These are phyloP conservation scores for Cinclus mexicanus DNA, from an alignment of 2,113 vertebrate species.

Conservation along the genomic window DNA sequence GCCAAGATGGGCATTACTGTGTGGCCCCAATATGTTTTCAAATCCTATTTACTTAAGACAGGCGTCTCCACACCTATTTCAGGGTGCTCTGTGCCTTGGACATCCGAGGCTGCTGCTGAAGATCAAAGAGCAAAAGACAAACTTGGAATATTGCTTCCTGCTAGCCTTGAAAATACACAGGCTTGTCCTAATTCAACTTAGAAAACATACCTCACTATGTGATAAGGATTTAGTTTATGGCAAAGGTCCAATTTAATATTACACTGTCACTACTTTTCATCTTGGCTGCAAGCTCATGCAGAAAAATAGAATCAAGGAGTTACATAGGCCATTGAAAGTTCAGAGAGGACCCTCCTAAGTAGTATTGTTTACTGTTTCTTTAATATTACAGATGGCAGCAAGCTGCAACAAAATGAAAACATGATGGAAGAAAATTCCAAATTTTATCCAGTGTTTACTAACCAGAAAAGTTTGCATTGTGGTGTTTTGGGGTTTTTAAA, in stretches of 20 bases:
- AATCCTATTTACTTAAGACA: constrained; percentile 35
- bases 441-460: not conserved
- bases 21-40: constrained; percentile 24
- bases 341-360: not conserved
- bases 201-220: not conserved
- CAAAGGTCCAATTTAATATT: not conserved
- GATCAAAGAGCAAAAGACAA: not conserved
- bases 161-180: not conserved
- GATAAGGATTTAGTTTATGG: not conserved
- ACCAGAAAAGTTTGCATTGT: not conserved
- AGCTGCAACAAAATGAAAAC: not conserved
- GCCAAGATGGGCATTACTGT: not conserved
- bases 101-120: not conserved
- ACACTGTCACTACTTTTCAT: not conserved
- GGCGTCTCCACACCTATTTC: constrained; percentile 8
- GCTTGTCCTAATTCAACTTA: not conserved
- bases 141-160: not conserved
- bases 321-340: fast-evolving
- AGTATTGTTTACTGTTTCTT: not conserved
- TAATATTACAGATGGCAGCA: not conserved
- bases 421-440: not conserved
- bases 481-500: not conserved
- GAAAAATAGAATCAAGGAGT: not conserved
- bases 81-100: not conserved
- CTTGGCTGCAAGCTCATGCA: not conserved